Base-by-base conservation (phyloP, 2,888 invertebrate genomes). In the Lithosia quadra region DNA sequence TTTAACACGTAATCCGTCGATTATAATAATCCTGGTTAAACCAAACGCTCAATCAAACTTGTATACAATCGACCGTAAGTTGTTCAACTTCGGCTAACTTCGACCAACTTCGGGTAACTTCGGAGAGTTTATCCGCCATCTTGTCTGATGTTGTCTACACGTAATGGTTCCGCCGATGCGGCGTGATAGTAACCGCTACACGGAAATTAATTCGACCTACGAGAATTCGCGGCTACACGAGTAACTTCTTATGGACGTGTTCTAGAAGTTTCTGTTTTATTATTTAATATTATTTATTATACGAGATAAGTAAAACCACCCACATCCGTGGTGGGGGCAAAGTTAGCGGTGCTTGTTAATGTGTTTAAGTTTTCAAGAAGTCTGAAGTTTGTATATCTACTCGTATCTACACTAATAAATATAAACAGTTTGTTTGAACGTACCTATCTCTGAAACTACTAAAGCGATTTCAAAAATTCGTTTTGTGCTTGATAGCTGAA, bases 151-250 rank as follows among this genome's bases (percentile, higher is more conserved):
- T 78, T 79, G 79, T 79, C 78, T 78, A 73, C 81, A 75, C 74
- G 78, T 88, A 86, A 88, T 87, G 86, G 80, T 84, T 81, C 76
- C 81, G 72, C 71, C 77, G 84, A 78, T 75, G 78, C 67, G 79
- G 78, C 80, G 58, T 53, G 67, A 75, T 79, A 75, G 74, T 71
- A 82, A 86, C 88, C 88, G 72, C 87, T 72, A 68, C 61, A 76
- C 80, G 87, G 85, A 86, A 84, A 88, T 88, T 88, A 86, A 86
- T 84, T 83, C 77, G 73, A 77, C 82, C 79, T 73, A 74, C 60
- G 75, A 71, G 63, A 78, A 70, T 21, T 33, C 65, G 64, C 34
- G 65, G 69, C 62, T 68, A 56, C 15, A 18, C 39, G 43, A 24
- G 34, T 43, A 67, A 59, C 24, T 64, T 43, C 53, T 58, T 39